Percentiles rank a stretch among this genome's conserved stretches.
Evolutionary conservation across 2,888 invertebrate species (phyloP).

Genomic region (Melinaea menophilus): DNA sequence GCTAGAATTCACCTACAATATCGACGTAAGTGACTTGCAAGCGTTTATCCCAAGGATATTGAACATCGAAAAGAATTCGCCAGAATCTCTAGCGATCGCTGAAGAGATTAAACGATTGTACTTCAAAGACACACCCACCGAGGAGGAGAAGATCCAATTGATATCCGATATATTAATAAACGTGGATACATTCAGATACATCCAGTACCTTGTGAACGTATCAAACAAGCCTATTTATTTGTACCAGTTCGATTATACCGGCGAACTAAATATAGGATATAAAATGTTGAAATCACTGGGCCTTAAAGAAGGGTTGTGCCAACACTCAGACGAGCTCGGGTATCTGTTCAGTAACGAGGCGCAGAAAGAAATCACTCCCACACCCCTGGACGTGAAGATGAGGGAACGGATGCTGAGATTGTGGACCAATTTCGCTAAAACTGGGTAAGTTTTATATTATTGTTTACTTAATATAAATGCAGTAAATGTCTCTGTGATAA

Average conservation of each 20-base stretch:
- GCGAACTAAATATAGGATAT: constrained; percentile 53
- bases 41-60: constrained; percentile 54
- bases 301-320: constrained; percentile 40
- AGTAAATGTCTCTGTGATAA: too few species aligned
- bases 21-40: constrained; percentile 52
- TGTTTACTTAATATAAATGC: too few species aligned
- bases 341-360: constrained; percentile 61
- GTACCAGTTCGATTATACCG: constrained; percentile 67
- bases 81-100: constrained; percentile 49
- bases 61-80: constrained; percentile 51
- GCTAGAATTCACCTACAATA: constrained; percentile 49
- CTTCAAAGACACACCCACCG: constrained; percentile 49
- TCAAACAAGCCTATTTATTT: constrained; percentile 60
- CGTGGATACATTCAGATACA: constrained; percentile 54
- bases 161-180: constrained; percentile 55
- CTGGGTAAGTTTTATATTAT: constrained; percentile 53
- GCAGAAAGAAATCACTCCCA: constrained; percentile 52
- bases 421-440: constrained; percentile 72
- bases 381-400: constrained; percentile 57
- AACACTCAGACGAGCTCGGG: constrained; percentile 52
- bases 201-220: constrained; percentile 55
- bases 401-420: constrained; percentile 64
- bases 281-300: constrained; percentile 40
- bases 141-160: constrained; percentile 53
- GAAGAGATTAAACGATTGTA: constrained; percentile 55